phyloP scores from a whole-genome alignment of 2,888 invertebrate genomes.

The Arrhopalites spinosus region DNA sequence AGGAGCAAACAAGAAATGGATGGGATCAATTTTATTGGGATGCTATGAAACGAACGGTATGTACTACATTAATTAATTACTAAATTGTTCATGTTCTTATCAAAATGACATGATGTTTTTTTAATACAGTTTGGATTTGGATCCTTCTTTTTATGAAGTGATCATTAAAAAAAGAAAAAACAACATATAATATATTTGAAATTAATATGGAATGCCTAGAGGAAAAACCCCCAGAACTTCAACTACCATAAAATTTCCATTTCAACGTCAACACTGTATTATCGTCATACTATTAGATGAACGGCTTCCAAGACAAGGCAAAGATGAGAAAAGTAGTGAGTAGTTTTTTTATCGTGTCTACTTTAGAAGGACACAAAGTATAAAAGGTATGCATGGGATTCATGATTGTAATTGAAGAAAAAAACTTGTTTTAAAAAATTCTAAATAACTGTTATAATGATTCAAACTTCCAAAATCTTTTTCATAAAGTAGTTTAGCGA shows the following conservation, averaged over 20 bases:
- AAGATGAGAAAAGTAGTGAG: background rate
- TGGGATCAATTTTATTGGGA: slow-evolving; percentile 96
- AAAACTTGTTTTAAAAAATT: too few species aligned
- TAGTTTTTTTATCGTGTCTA: background rate
- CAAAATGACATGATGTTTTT: too few species aligned
- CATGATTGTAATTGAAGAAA: too few species aligned
- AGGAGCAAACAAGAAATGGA: slow-evolving; percentile 72
- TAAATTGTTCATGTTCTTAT: too few species aligned
- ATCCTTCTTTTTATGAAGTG: slow-evolving; percentile 59
- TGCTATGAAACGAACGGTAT: slow-evolving; percentile 79
- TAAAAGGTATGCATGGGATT: too few species aligned
- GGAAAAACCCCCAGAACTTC: background rate
- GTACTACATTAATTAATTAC: too few species aligned
- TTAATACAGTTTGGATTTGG: slow-evolving; percentile 76
- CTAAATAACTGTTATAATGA: too few species aligned
- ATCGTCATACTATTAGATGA: background rate
- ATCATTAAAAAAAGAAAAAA: background rate
- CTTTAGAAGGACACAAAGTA: too few species aligned
- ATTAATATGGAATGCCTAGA: background rate
- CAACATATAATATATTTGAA: background rate
- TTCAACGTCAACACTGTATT: background rate
- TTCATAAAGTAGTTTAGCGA: too few species aligned
- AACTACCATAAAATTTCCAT: too few species aligned
- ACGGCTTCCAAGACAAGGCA: background rate
- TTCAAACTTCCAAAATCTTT: too few species aligned